Evolutionary conservation across 1,140 invertebrate species (phyloP).

Genomic region (Teleopsis dalmanni): DNA sequence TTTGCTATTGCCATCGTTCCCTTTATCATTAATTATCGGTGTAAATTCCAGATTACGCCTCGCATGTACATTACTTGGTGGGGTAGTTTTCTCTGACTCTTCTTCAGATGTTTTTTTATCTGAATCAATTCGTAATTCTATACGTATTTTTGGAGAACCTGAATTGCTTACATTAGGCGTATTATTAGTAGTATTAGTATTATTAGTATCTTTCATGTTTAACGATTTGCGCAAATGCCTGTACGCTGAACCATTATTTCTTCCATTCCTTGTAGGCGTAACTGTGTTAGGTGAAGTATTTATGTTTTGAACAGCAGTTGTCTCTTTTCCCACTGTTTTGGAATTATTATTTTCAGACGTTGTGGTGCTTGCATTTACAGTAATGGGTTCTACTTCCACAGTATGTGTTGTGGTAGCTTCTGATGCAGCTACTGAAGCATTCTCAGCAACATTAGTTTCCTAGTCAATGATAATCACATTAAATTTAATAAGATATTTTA

Average conservation of each 20-base stretch:
- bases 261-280: constrained; percentile 30
- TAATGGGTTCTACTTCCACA: neutral
- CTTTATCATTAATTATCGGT: too few relatives aligned
- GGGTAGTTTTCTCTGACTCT: too few relatives aligned
- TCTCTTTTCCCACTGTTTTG: neutral
- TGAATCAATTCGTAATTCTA: constrained; percentile 12
- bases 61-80: too few relatives aligned
- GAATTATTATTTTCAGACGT: neutral
- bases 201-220: constrained; percentile 21
- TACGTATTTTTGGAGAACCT: constrained; percentile 11
- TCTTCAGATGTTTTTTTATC: constrained; percentile 13
- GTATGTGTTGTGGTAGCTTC: neutral
- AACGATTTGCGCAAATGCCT: constrained; percentile 27
- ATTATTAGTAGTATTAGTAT: constrained; percentile 18
- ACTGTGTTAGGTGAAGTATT: constrained; percentile 7
- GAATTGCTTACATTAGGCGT: constrained; percentile 18
- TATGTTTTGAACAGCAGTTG: neutral
- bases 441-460: too few relatives aligned
- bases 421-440: neutral
- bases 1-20: too few relatives aligned
- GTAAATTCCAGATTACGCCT: too few relatives aligned
- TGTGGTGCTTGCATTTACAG: neutral
- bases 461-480: too few relatives aligned
- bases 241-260: constrained; percentile 21
- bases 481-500: too few relatives aligned